phyloP scores from a whole-genome alignment of 2,113 vertebrate species.

The Ancistrus triradiatus region DNA sequence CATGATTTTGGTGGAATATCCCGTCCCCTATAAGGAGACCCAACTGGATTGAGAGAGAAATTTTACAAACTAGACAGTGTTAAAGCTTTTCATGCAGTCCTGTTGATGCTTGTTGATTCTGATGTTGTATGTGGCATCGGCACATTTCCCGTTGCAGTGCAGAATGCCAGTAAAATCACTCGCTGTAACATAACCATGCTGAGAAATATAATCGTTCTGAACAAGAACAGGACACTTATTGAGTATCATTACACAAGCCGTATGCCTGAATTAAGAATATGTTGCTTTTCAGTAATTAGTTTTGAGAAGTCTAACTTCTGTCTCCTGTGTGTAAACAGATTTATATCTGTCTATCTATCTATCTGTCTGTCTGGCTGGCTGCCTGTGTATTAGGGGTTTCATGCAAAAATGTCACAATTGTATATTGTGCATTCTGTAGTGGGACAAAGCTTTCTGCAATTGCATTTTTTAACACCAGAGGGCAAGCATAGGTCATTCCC shows the following conservation, averaged over 20 bases:
- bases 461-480: no score
- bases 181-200: constrained; percentile 32
- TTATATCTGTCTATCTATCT: no score
- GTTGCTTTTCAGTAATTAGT: constrained; percentile 12
- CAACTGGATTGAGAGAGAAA: neutral
- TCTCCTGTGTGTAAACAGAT: no score
- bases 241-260: constrained; percentile 13
- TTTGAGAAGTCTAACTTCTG: no score
- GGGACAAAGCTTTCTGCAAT: no score
- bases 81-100: constrained; percentile 21
- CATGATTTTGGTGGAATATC: constrained; percentile 15
- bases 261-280: constrained; percentile 12
- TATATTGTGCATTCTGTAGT: no score
- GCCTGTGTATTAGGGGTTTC: no score
- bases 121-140: constrained; percentile 18
- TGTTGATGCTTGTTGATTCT: no score
- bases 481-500: no score
- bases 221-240: constrained; percentile 31
- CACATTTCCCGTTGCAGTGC: constrained; percentile 29
- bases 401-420: no score
- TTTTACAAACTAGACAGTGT: constrained; percentile 3
- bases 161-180: constrained; percentile 38
- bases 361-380: no score
- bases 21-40: no score
- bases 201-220: constrained; percentile 29